Conservation (phyloP, 2,797 vertebrate species). For the Nothura maculosa region DNA sequence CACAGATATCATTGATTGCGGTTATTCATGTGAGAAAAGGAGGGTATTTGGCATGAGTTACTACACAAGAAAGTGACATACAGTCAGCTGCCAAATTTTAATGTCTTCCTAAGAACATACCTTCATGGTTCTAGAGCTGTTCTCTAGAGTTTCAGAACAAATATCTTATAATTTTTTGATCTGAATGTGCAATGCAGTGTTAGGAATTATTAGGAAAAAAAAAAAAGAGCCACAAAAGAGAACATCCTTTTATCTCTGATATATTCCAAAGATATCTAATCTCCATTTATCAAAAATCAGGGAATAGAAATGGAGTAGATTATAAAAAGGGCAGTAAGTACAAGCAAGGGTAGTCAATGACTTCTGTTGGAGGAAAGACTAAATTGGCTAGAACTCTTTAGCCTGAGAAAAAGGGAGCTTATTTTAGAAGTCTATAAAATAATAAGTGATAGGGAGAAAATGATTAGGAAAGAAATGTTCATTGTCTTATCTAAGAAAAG, state of each 20-base stretch:
- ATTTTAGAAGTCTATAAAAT: slow-evolving; percentile 48
- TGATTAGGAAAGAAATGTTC: not conserved
- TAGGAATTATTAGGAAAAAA: not conserved
- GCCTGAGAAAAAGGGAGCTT: not conserved
- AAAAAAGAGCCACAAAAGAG: not conserved
- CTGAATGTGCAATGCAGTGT: not conserved
- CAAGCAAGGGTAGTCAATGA: not conserved
- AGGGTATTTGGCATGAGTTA: not conserved
- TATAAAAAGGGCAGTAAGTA: not conserved
- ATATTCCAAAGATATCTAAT: rapidly evolving
- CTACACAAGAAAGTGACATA: not conserved
- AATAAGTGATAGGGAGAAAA: not conserved
- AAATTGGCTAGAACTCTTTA: not conserved
- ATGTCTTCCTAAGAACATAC: not conserved
- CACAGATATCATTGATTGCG: not conserved
- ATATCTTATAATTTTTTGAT: not conserved
- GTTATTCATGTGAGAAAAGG: not conserved
- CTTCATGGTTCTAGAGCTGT: not conserved
- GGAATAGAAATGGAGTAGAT: not conserved
- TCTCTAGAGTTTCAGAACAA: not conserved
- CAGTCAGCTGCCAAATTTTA: not conserved
- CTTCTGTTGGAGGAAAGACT: not conserved
- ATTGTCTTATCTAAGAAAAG: not conserved
- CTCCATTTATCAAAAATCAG: not conserved
- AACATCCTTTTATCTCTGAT: not conserved